Base-by-base conservation (phyloP, 2,888 invertebrate species). In the Oscheius myriophilus region DNA sequence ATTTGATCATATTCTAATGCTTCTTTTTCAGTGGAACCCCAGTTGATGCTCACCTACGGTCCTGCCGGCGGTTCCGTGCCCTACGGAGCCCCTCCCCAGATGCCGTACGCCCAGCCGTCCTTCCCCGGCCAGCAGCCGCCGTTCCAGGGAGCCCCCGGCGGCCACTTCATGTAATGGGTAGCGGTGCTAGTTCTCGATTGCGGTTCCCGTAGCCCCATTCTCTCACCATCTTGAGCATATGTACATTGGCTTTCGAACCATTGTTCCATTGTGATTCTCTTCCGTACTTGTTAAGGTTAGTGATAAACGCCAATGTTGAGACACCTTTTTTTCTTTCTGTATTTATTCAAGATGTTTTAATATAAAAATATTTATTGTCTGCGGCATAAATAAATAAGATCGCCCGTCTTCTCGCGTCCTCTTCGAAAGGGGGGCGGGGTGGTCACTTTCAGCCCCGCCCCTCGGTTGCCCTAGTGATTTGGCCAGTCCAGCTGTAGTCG, bases 11-110 rank as follows among this genome's bases (percentile, higher is more conserved):
- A 14, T 21, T 43, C 25, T 39, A 1, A 41, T 23, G 14, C n/a
- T 43, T 18, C 0, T 61, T 14, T 72, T 81, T 72, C 62, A 83
- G 83, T 80, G 75, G 96, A 96, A 88, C 94, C 95, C n/a, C 96
- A 96, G 87, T 90, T 96, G 82, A 97, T 96, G 96, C 90, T 97
- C 84, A 96, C 96, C 18, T 83, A 81, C 62, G 79, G 79, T n/a
- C 23, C 16, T 23, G 14, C 46, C 12, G 61, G 46, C 33, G 33
- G 33, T 6, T 33, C 33, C 33, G 33, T 33, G 33, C 33, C 33
- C 33, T 58, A 58, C 43, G 58, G 43, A 12, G 49, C 49, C n/a
- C 61, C 59, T 16, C 25, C 61, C n/a, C 11, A 9, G 23, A 45
- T 42, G 21, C n/a, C 23, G 16, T 43, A 58, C 43, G 33, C 54